Evolutionary conservation across 2,888 invertebrate genomes (phyloP).

Genomic region (Drosophila fungiperda): DNA sequence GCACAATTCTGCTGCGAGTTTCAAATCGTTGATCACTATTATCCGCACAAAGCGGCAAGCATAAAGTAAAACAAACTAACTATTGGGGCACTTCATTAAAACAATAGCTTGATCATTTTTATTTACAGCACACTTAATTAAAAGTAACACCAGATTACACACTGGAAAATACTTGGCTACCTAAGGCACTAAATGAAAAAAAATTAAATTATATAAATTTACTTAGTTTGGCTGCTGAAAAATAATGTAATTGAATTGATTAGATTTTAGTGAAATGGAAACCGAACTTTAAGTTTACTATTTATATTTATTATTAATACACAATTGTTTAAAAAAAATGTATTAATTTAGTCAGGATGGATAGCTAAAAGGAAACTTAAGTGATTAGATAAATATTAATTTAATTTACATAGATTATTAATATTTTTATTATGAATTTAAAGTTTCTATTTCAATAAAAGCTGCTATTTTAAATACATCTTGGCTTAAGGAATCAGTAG

Average conservation of each 20-base stretch:
- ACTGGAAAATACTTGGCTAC: neutral
- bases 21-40: constrained; percentile 17
- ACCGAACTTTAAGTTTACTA: neutral
- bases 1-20: constrained; percentile 16
- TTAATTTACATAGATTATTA: neutral
- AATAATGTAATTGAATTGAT: neutral
- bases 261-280: neutral
- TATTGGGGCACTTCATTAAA: constrained; percentile 6
- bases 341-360: neutral
- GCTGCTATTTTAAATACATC: neutral
- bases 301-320: neutral
- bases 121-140: neutral
- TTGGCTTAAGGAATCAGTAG: neutral
- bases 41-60: constrained; percentile 16
- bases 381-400: neutral
- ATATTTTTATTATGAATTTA: neutral
- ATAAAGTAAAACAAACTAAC: neutral
- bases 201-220: neutral
- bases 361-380: neutral
- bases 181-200: neutral
- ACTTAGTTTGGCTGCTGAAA: neutral
- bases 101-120: neutral
- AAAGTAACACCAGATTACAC: neutral
- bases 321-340: neutral
- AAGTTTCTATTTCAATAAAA: neutral